Evolutionary conservation across 2,113 vertebrate species (phyloP).

Genomic region (Taxidea taxus): DNA sequence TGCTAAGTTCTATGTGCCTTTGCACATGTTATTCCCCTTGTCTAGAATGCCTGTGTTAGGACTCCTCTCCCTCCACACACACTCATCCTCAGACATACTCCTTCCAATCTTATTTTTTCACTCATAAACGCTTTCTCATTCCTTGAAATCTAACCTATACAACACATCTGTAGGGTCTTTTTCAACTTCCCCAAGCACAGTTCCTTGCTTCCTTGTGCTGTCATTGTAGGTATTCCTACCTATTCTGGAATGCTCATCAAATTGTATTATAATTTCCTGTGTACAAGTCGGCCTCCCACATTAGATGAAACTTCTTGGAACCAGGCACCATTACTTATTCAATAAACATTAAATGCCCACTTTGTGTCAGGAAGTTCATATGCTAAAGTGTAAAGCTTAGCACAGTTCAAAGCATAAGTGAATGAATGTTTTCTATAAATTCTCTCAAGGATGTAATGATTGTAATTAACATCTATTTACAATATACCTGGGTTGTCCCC

Average conservation of each 20-base stretch:
- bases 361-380: not conserved
- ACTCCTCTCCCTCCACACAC: rapidly evolving
- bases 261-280: not conserved
- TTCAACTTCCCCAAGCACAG: not conserved
- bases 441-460: not conserved
- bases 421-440: not conserved
- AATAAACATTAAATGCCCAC: not conserved
- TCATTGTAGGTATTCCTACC: not conserved
- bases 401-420: not conserved
- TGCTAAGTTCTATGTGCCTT: not conserved
- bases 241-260: not conserved
- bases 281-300: not conserved
- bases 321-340: not conserved
- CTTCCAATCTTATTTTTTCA: not conserved
- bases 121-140: not conserved
- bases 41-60: not conserved
- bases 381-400: not conserved
- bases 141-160: not conserved
- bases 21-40: not conserved
- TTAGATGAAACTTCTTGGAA: not conserved
- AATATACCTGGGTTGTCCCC: not conserved
- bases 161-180: not conserved
- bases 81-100: not conserved
- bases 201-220: not conserved
- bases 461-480: not conserved